Percentiles rank a stretch among this genome's conserved stretches.
These are phyloP conservation scores for Sebastolobus altivelis DNA, from an alignment of 2,797 vertebrate species.

Conservation along the genomic window DNA sequence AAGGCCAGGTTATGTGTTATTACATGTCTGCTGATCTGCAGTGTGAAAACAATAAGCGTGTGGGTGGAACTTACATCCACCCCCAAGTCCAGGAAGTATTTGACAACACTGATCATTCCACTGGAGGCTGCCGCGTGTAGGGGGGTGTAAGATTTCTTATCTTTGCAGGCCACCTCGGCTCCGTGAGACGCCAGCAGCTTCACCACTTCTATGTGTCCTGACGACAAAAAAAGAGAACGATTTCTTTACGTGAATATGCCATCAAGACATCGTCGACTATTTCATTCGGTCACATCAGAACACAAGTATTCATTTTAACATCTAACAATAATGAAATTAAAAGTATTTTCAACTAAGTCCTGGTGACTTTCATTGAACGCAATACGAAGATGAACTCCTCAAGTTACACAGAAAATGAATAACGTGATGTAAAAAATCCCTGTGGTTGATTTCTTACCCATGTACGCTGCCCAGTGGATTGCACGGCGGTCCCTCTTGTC, in stretches of 20 bases:
- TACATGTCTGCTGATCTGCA: constrained; percentile 6
- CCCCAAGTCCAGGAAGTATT: constrained; percentile 96
- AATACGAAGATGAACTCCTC: background rate
- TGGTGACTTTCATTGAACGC: background rate
- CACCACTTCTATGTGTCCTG: constrained; percentile 98
- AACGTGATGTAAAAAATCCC: background rate
- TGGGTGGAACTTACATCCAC: constrained; percentile 91
- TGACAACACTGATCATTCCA: constrained; percentile 97
- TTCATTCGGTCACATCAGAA: background rate
- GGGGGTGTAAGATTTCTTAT: constrained; percentile 97
- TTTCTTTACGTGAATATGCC: constrained; percentile 2
- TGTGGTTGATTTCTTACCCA: constrained; percentile 87
- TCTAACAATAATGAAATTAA: background rate
- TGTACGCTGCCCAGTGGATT: constrained; percentile 98
- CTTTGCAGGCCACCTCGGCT: constrained; percentile 97
- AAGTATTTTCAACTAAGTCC: background rate
- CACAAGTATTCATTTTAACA: background rate
- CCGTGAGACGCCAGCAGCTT: constrained; percentile 94
- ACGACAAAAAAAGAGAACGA: constrained; percentile 10
- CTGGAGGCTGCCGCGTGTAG: constrained; percentile 97
- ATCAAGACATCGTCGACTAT: background rate
- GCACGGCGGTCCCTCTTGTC: constrained; percentile 99
- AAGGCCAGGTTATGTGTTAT: background rate
- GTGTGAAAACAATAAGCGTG: constrained; percentile 1
- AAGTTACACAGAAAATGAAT: background rate